phyloP scores from a whole-genome alignment of 2,888 invertebrate species.

The Watsonalla cultraria region DNA sequence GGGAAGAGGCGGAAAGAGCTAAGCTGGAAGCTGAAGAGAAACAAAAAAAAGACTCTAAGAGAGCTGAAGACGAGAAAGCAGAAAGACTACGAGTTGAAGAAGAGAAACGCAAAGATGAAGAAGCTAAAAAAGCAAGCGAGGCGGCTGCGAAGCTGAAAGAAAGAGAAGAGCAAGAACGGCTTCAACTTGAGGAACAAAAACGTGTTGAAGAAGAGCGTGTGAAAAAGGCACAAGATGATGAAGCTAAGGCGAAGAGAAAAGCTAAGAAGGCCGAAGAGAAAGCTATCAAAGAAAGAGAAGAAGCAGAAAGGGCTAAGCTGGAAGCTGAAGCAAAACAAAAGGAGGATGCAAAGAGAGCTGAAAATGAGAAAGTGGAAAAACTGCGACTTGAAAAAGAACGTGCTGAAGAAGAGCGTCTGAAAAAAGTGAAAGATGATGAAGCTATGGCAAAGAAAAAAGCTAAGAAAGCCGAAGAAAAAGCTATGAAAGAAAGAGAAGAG shows the following conservation, averaged over 20 bases:
- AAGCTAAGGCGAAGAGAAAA: conserved; percentile 6
- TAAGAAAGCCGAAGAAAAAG: not conserved
- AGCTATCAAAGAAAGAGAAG: no score
- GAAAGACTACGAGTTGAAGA: conserved; percentile 2
- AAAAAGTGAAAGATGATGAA: no score
- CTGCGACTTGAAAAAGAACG: no score
- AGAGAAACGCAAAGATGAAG: conserved; percentile 7
- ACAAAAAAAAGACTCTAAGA: conserved; percentile 7
- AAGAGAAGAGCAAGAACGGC: conserved; percentile 1
- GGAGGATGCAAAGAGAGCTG: conserved; percentile 1
- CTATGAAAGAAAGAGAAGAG: conserved; percentile 5
- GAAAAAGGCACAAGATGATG: not conserved
- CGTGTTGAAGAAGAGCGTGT: no score
- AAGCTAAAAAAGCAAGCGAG: not conserved
- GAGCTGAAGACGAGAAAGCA: conserved; percentile 10
- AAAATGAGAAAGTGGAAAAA: not conserved
- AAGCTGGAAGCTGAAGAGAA: conserved; percentile 9
- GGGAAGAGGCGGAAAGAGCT: conserved; percentile 6
- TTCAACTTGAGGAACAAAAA: conserved; percentile 5
- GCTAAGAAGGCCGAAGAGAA: conserved; percentile 2
- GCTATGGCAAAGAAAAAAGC: conserved; percentile 2
- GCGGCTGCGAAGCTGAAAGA: not conserved
- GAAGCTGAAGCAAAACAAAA: conserved; percentile 1
- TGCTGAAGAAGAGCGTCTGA: no score
- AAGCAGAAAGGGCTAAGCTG: no score